Base-by-base conservation (phyloP, 2,113 vertebrate genomes). In the Sterrhoptilus dennistouni region DNA sequence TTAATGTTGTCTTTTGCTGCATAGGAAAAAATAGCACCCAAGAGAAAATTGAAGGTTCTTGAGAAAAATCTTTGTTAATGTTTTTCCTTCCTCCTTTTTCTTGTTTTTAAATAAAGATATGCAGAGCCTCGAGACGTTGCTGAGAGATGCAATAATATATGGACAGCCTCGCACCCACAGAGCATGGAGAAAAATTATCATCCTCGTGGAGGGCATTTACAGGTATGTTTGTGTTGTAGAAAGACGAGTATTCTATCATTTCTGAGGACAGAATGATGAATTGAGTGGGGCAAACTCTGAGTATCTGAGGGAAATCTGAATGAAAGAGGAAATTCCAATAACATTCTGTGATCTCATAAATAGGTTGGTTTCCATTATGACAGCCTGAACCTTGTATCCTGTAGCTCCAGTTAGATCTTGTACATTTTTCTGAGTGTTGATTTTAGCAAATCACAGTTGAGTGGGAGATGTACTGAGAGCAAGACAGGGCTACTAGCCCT, bases 181-280 rank as follows among this genome's bases (percentile, higher is more conserved):
- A 96, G 98, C 99, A 49, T 99, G 99, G 99, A 99, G 95, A 95
- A 99, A 99, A 98, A 99, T 99, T 93, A 98, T 99, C 92, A 99
- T 99, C 97, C 95, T 99, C 12, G 99, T 99, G 83, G 99, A 99
- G 89, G 99, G 99, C 80, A 98, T 99, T 98, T 99, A 99, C 97
- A 99, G 99, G 99, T 99, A 97, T 33, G 95, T 75, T 28, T 82
- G 29, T 81, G 57, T 38, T 40, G 13, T 36, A 93, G 40, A 66
- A 35, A 38, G 6, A 1, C 47, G 40, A 85, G 23, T 28, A 56
- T 31, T 47, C 40, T 59, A 6, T 60, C 4, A 8, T 83, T 82
- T 87, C 60, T 92, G 76, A 78, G 35, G 23, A 22, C 33, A 50
- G 14, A 71, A 57, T 40, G 24, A 45, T 50, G 2, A 18, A 61